Evolutionary conservation across 2,113 vertebrate genomes (phyloP), one percentile per base, ranked within the genome.

Genomic region (Hyaena hyaena): DNA sequence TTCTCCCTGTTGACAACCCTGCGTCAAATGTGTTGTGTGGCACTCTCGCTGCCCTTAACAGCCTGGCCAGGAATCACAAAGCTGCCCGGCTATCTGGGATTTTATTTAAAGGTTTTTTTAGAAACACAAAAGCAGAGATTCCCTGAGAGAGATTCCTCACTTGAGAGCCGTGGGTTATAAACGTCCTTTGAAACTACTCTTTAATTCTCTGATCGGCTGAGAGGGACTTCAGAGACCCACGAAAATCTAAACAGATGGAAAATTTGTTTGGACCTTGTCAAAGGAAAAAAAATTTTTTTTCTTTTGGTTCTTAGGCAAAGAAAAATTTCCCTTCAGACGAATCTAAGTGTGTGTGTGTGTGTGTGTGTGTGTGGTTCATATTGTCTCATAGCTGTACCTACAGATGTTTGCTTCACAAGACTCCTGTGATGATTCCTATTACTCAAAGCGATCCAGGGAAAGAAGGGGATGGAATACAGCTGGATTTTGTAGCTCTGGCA

Each of bases 31-130:
- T 88, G 92, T 33, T 50, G 14, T 35, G 11, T 65, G 11, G 53
- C 12, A 35, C 69, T 58, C 48, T 45, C 3, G 7, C 82, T 81
- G 89, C 71, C 83, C 80, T 90, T 76, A 73, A 73, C 84, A 45
- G 26, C n/a, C 90, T 96, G 97, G 31, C 93, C n/a, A 0, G 17
- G 17, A 35, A 63, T 77, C 83, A 68, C 26, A 17, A 85, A 76
- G 10, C 89, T 69, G 50, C 96, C 85, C 93, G 5, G 5, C 92
- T 96, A 89, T 87, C 91, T 97, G 91, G 85, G 80, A 63, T 97
- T 98, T 97, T 89, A 93, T 35, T 53, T 26, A 80, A 92, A 97
- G 39, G 35, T 19, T 43, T 94, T 39, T 95, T 96, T 81, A 93
- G 74, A 92, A 93, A 87, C 63, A 69, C 26, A 66, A 21, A 88